Evolutionary conservation across 2,113 vertebrate species (phyloP).

Genomic region (Pogona vitticeps): DNA sequence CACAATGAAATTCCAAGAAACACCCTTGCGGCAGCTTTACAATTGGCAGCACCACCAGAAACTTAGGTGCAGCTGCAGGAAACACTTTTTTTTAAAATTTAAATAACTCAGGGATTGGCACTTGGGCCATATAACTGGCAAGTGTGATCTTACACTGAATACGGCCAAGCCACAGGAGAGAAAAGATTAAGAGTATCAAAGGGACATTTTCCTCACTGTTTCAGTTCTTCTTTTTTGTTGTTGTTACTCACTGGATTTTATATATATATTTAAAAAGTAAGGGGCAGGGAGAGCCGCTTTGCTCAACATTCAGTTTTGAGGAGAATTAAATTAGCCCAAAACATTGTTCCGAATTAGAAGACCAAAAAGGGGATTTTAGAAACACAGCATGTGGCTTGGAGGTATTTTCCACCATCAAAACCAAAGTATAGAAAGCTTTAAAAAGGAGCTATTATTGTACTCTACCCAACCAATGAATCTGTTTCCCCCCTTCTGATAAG

Average conservation of each 20-base stretch:
- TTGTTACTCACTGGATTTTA: constrained; percentile 67
- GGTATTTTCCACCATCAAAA: constrained; percentile 65
- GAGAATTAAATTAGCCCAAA: constrained; percentile 69
- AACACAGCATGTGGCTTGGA: constrained; percentile 63
- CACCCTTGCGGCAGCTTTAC: constrained; percentile 39
- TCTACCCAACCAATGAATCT: constrained; percentile 58
- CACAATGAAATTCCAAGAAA: constrained; percentile 45
- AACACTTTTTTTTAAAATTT: constrained; percentile 38
- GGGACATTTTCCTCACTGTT: constrained; percentile 62
- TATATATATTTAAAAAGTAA: too few species aligned
- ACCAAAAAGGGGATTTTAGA: constrained; percentile 65
- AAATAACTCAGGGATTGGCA: constrained; percentile 22
- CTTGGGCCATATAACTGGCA: constrained; percentile 43
- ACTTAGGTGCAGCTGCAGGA: constrained; percentile 52
- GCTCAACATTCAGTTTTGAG: constrained; percentile 64
- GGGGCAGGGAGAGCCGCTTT: constrained; percentile 38
- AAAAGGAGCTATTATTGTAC: constrained; percentile 60
- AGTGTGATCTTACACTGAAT: constrained; percentile 59
- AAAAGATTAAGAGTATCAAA: constrained; percentile 69
- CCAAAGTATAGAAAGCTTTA: constrained; percentile 57
- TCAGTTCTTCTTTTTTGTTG: constrained; percentile 67
- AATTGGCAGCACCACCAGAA: constrained; percentile 36
- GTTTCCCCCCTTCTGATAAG: constrained; percentile 42
- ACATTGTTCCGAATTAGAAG: constrained; percentile 69
- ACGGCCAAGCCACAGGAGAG: constrained; percentile 61